Base-by-base conservation (phyloP, 2,797 vertebrate genomes). In the Gouania willdenowi region DNA sequence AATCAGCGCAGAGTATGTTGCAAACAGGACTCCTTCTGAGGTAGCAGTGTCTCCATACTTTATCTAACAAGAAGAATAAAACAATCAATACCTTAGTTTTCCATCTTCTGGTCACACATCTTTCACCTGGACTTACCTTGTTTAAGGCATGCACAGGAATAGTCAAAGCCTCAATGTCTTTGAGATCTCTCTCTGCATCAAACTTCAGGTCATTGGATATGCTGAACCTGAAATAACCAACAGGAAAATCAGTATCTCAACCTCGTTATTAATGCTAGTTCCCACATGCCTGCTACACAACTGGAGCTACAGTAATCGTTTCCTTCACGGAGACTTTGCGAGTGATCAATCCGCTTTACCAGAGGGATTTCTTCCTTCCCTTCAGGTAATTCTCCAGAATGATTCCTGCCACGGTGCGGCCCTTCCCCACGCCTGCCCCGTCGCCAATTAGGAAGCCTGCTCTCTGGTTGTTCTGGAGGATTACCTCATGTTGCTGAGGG, bases 41-140 rank as follows among this genome's bases (percentile, higher is more conserved):
- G 95, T 94, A 91, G 94, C 92, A 76, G 93, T 98, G 91, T 98
- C 96, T 53, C 96, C 95, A 0, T 99, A 98, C 81, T 96, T 98
- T 69, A 98, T 99, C 97, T 99, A 57, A 3, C 41, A 19, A 4
- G 21, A 52, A 4, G 60, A 20, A 36, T 6, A 10, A 44, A 8
- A 28, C 6, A n/a, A 22, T 24, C 6, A 8, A 16, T 38, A 39
- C n/a, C 8, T 1, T 38, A 25, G 17, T 6, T 23, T 19, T 29
- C 26, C 2, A 17, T 37, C 22, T 54, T 25, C 29, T 27, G 24
- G 26, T 20, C 1, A 20, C 14, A 3, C 16, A 21, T 24, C 5
- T 6, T 34, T n/a, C 22, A 26, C 18, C 20, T 8, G 40, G 12
- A 32, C 80, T 61, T 66, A 98, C 97, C 92, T 99, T 99, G 87